Percentiles rank a stretch among this genome's conserved stretches.
Conservation (phyloP, 1,140 invertebrate genomes). For the Dreissena polymorpha region DNA sequence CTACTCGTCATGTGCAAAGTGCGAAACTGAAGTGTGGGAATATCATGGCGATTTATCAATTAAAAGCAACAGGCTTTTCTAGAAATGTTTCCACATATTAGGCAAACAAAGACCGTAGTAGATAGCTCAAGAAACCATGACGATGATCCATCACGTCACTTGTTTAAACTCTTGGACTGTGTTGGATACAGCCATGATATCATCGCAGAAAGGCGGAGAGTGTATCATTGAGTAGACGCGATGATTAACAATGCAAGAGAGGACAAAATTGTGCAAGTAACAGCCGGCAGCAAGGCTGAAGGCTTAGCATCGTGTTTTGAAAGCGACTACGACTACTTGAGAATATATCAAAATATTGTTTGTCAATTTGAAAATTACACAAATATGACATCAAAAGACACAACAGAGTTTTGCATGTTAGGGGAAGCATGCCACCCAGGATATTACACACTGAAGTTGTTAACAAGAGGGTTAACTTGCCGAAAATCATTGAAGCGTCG, state of each 20-base stretch:
- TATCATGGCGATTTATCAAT: no score
- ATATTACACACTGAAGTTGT: slow-evolving; percentile 8
- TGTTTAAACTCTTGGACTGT: slow-evolving; percentile 1
- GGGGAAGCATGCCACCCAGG: slow-evolving; percentile 15
- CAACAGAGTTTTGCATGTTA: not conserved
- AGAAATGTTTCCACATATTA: no score
- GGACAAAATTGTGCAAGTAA: not conserved
- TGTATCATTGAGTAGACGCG: not conserved
- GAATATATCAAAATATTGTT: slow-evolving; percentile 1
- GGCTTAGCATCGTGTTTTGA: slow-evolving; percentile 30
- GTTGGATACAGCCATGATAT: slow-evolving; percentile 14
- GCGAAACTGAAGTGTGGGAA: no score
- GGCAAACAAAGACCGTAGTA: no score
- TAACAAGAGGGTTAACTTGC: not conserved
- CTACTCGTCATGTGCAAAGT: no score
- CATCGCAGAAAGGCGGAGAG: slow-evolving; percentile 6
- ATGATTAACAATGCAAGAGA: slow-evolving; percentile 1
- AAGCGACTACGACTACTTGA: slow-evolving; percentile 23
- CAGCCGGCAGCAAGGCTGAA: slow-evolving; percentile 27
- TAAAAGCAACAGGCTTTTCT: no score
- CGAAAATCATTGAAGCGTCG: slow-evolving; percentile 1
- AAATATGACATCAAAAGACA: not conserved
- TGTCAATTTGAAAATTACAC: not conserved
- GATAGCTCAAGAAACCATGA: no score
- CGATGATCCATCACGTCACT: no score